phyloP scores from a whole-genome alignment of 1,140 invertebrate species.

The Drosophila paulistorum region DNA sequence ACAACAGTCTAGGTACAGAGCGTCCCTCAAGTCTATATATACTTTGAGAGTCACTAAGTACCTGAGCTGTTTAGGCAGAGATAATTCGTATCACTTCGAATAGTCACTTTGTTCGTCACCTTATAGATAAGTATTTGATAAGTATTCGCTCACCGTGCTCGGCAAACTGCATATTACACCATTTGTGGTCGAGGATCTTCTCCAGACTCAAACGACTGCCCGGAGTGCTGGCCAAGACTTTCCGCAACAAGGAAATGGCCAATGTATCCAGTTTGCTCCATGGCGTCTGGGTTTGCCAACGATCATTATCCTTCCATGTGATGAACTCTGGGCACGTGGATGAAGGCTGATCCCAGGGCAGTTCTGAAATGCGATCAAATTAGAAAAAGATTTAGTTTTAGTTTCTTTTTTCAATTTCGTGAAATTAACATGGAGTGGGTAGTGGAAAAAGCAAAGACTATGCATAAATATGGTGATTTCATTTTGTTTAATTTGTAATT shows the following conservation, averaged over 20 bases:
- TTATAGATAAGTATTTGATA: conserved; percentile 4
- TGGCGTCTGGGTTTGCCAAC: conserved; percentile 87
- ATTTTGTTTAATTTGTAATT: too few relatives aligned
- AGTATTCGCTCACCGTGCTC: conserved; percentile 81
- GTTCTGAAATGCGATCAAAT: conserved; percentile 85
- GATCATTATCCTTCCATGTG: conserved; percentile 89
- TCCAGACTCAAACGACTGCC: conserved; percentile 86
- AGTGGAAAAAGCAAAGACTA: too few relatives aligned
- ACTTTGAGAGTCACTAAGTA: conserved; percentile 92
- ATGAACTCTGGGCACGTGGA: conserved; percentile 88
- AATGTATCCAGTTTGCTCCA: conserved; percentile 93
- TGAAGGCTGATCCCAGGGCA: conserved; percentile 95
- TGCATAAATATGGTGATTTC: too few relatives aligned
- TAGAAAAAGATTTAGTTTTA: neutral
- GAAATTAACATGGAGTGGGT: neutral
- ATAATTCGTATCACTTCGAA: neutral
- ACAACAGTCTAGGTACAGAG: conserved; percentile 83
- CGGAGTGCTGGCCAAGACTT: conserved; percentile 88
- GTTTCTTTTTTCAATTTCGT: neutral
- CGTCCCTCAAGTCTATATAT: conserved; percentile 83
- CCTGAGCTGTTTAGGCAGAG: conserved; percentile 84
- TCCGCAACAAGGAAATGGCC: conserved; percentile 89
- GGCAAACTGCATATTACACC: conserved; percentile 87
- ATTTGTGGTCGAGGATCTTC: conserved; percentile 90
- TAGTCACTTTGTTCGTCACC: conserved; percentile 5